Evolutionary conservation across 2,888 invertebrate species (phyloP).

Genomic region (Thera britannica): DNA sequence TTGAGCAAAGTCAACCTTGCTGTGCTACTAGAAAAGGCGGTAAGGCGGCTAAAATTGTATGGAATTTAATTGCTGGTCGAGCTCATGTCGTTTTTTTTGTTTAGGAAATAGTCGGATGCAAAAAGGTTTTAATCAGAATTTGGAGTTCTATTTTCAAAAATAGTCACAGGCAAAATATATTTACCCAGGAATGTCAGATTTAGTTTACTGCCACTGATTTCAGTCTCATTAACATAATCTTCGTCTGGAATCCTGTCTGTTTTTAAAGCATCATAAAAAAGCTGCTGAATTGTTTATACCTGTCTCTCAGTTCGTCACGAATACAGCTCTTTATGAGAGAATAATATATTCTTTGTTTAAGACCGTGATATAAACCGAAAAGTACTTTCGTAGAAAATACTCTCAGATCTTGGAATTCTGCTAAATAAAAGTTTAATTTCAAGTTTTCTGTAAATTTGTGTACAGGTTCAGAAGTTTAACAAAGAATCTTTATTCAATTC

Average conservation of each 20-base stretch:
- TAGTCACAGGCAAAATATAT: not conserved
- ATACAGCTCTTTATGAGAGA: not conserved
- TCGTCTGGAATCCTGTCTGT: slow-evolving; percentile 3
- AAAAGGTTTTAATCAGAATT: no score
- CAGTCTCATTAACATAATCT: slow-evolving; percentile 15
- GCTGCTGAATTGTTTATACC: slow-evolving; percentile 13
- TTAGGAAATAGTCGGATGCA: no score
- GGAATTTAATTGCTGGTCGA: no score
- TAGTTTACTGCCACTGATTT: slow-evolving; percentile 8
- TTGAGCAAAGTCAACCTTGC: no score
- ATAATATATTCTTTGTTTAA: slow-evolving; percentile 3
- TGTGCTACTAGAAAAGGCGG: no score
- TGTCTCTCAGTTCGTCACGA: not conserved
- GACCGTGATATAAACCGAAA: not conserved
- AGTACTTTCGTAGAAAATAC: not conserved
- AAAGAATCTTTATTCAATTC: no score
- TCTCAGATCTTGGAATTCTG: not conserved
- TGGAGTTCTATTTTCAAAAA: no score
- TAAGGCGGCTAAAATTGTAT: no score
- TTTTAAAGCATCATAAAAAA: slow-evolving; percentile 17
- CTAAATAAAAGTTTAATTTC: no score
- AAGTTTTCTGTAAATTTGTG: no score
- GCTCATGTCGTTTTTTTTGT: no score
- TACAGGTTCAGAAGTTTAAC: no score
- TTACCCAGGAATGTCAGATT: not conserved